Evolutionary conservation across 2,888 invertebrate species (phyloP).

Genomic region (Empis stercorea): DNA sequence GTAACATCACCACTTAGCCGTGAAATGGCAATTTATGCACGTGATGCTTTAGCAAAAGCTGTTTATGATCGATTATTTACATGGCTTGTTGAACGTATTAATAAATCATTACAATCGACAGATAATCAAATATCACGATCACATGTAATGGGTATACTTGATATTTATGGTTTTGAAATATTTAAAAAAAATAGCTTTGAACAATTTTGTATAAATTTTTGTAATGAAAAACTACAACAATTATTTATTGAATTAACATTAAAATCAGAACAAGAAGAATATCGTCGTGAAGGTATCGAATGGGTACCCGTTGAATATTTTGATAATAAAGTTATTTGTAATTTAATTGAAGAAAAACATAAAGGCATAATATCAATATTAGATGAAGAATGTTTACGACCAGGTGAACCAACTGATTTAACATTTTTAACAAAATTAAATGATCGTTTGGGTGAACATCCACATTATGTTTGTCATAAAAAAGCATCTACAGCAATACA

Average conservation of each 20-base stretch:
- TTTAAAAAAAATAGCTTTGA: conserved; percentile 69
- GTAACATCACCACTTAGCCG: conserved; percentile 67
- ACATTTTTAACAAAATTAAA: conserved; percentile 74
- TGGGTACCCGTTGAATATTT: conserved; percentile 85
- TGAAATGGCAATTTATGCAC: conserved; percentile 71
- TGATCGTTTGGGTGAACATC: conserved; percentile 56
- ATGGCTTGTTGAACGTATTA: conserved; percentile 75
- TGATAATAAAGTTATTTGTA: conserved; percentile 87
- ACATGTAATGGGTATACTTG: conserved; percentile 77
- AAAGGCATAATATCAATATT: conserved; percentile 72
- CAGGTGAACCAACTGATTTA: conserved; percentile 72
- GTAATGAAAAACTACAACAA: conserved; percentile 91
- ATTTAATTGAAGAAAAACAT: conserved; percentile 80
- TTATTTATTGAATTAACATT: conserved; percentile 83
- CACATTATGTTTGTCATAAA: conserved; percentile 72
- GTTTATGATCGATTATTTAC: conserved; percentile 82
- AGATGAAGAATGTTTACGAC: conserved; percentile 86
- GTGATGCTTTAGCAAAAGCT: conserved; percentile 84
- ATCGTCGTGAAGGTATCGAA: conserved; percentile 77
- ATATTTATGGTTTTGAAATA: conserved; percentile 92
- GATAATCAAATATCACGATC: conserved; percentile 37
- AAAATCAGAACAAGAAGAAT: conserved; percentile 87
- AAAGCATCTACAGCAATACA: conserved; percentile 66
- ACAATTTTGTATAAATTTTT: conserved; percentile 92
- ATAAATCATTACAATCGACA: conserved; percentile 55